Evolutionary conservation across 1,140 invertebrate species (phyloP).

Genomic region (Goniozus legneri): DNA sequence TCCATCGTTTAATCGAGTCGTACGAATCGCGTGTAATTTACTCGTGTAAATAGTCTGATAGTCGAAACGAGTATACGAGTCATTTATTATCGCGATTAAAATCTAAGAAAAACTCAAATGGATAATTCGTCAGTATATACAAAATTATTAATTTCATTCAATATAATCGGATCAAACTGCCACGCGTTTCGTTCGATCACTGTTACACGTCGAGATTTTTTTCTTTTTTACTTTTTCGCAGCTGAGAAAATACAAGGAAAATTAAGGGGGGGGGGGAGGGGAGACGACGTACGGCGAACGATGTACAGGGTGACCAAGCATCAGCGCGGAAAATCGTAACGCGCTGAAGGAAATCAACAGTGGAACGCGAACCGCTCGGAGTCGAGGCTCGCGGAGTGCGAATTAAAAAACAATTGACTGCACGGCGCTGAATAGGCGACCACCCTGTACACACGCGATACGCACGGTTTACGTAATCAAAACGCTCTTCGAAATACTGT

Average conservation of each 20-base stretch:
- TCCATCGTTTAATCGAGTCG: constrained; percentile 9
- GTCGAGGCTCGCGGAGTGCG: too few relatives aligned
- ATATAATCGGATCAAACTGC: too few relatives aligned
- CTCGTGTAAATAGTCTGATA: constrained; percentile 5
- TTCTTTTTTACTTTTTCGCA: too few relatives aligned
- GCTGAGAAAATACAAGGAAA: too few relatives aligned
- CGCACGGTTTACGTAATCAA: constrained; percentile 47
- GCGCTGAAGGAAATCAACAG: constrained; percentile 8
- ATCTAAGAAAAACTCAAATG: too few relatives aligned
- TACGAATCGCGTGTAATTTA: constrained; percentile 9
- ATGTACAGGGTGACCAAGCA: constrained; percentile 23
- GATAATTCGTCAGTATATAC: too few relatives aligned
- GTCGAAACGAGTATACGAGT: too few relatives aligned
- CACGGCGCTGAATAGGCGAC: constrained; percentile 43
- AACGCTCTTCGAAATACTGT: constrained; percentile 53
- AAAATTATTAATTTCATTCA: too few relatives aligned
- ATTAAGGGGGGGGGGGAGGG: neutral
- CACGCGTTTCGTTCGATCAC: too few relatives aligned
- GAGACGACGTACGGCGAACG: neutral
- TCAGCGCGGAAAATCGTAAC: constrained; percentile 11
- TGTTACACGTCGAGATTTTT: too few relatives aligned
- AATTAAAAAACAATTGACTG: constrained; percentile 40
- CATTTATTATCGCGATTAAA: too few relatives aligned
- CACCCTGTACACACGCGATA: constrained; percentile 47
- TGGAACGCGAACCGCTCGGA: too few relatives aligned